These are phyloP conservation scores for Trachymyrmex septentrionalis DNA, from an alignment of 1,140 invertebrate species.

Conservation along the genomic window DNA sequence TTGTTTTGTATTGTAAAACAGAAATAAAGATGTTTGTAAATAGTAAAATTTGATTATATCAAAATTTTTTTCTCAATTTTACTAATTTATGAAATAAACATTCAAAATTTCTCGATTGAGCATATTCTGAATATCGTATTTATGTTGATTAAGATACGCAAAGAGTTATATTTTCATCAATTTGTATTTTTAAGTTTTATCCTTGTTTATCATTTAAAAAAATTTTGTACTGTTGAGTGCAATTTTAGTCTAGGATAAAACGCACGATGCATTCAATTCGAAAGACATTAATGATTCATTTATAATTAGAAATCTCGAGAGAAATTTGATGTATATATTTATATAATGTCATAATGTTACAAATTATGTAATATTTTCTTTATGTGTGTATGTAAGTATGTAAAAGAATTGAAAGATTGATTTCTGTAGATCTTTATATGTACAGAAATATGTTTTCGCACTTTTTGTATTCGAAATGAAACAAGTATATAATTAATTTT, in stretches of 20 bases:
- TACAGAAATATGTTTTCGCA: too few species aligned
- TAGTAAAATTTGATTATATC: neutral
- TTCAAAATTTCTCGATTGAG: neutral
- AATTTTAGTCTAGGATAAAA: neutral
- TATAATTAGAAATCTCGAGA: neutral
- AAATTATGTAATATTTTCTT: too few species aligned
- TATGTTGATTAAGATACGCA: neutral
- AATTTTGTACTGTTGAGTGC: neutral
- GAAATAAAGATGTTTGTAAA: constrained; percentile 55
- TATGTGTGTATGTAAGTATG: too few species aligned
- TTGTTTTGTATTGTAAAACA: constrained; percentile 48
- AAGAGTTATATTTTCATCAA: neutral
- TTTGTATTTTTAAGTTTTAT: too few species aligned
- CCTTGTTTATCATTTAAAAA: too few species aligned
- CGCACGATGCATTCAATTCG: neutral
- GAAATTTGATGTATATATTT: neutral
- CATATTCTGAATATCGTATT: neutral
- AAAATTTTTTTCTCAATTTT: neutral
- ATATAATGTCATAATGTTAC: too few species aligned
- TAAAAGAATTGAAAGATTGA: too few species aligned
- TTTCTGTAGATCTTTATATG: too few species aligned
- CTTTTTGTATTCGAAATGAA: too few species aligned
- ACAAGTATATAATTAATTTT: too few species aligned
- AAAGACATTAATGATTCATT: neutral
- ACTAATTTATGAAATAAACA: neutral